These are phyloP conservation scores for Drosophila yakuba DNA, from an alignment of 1,140 invertebrate genomes.

Conservation along the genomic window DNA sequence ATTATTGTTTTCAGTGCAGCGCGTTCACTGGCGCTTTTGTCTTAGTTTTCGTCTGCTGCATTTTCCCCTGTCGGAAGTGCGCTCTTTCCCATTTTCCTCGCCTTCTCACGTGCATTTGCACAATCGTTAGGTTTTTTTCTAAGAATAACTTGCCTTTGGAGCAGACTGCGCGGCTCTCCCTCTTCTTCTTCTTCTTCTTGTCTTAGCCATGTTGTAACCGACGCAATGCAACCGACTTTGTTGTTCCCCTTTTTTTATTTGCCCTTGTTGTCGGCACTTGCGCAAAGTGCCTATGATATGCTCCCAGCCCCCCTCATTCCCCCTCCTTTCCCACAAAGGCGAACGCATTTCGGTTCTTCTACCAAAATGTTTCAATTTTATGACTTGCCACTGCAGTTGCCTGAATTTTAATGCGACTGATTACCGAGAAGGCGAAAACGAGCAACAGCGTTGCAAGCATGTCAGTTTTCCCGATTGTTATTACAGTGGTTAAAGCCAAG, in stretches of 20 bases:
- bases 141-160: conserved; percentile 21
- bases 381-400: conserved; percentile 73
- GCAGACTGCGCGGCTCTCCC: conserved; percentile 53
- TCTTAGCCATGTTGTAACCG: conserved; percentile 35
- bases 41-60: conserved; percentile 53
- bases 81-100: conserved; percentile 4
- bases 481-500: conserved; percentile 28
- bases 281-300: conserved; percentile 67
- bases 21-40: conserved; percentile 10
- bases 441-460: conserved; percentile 32
- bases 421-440: conserved; percentile 61
- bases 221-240: conserved; percentile 56
- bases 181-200: background rate
- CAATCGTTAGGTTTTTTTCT: conserved; percentile 61
- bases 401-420: conserved; percentile 72
- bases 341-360: conserved; percentile 25
- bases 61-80: conserved; percentile 78
- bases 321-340: background rate
- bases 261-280: conserved; percentile 59
- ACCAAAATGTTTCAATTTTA: conserved; percentile 69
- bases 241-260: conserved; percentile 30
- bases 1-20: conserved; percentile 1
- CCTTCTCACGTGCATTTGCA: conserved; percentile 65
- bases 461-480: conserved; percentile 30
- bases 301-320: conserved; percentile 1